Evolutionary conservation across 2,888 invertebrate genomes (phyloP), one percentile per base, ranked within the genome.

Genomic region (Lycocerus yunnanus): DNA sequence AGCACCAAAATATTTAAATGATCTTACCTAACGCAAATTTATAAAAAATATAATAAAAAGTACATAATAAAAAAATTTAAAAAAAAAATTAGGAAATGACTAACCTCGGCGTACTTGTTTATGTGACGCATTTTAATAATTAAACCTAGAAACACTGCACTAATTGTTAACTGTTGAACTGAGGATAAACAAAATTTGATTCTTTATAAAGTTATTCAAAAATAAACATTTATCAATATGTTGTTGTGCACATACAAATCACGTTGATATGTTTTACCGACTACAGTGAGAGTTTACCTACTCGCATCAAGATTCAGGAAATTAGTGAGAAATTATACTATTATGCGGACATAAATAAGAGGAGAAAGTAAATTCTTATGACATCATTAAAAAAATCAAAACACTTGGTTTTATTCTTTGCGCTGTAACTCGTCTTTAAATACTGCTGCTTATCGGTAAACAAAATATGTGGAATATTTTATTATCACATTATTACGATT

Each of bases 311-410:
- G 61, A 63, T 63, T 18, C 61, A 63, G 61, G 61, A 63, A 63
- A 63, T 63, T 63, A 63, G 16, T 63, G 61, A 63, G 61, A 63
- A 63, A 63, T 63, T 63, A 20, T 63, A 63, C 61, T 43, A 63
- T 63, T 63, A 63, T 63, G 61, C 61, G 61, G 61, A 63, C 20
- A 63, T 20, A 63, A 63, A 16, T 16, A 8, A 63, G 60, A 63
- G 20, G 61, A 18, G 61, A 63, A 63, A 63, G 61, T 63, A 63
- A 63, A 63, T 18, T 63, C 61, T 63, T 63, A 63, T 63, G 61
- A 63, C 61, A 63, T 63, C 61, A 63, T 18, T 20, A 1, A 8
- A 43, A 63, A 63, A 63, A 63, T 20, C 61, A 63, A 18, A 63
- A 63, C n/a, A 18, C 8, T 63, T 63, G n/a, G 18, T 63, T 63